These are phyloP conservation scores for Oryzias woworae DNA, from an alignment of 2,113 vertebrate genomes.

Conservation along the genomic window DNA sequence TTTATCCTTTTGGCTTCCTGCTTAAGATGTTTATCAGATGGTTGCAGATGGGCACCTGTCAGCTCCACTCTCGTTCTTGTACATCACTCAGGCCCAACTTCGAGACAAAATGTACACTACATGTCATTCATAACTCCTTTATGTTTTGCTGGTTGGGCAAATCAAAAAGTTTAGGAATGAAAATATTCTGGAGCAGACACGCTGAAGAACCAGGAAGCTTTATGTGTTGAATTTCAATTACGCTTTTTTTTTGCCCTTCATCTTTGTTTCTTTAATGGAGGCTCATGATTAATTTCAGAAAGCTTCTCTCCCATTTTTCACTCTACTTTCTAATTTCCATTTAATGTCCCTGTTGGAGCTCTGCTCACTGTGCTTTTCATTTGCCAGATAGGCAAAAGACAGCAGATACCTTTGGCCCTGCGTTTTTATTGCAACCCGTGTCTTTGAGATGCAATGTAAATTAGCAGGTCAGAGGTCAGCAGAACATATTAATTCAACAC, in stretches of 20 bases:
- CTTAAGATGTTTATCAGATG: conserved; percentile 38
- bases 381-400: conserved; percentile 53
- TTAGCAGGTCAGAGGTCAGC: conserved; percentile 67
- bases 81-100: conserved; percentile 34
- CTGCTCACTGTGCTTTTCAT: conserved; percentile 51
- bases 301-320: conserved; percentile 60
- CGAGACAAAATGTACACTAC: conserved; percentile 14
- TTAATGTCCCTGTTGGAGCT: conserved; percentile 66
- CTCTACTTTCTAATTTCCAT: conserved; percentile 64
- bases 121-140: conserved; percentile 23
- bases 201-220: conserved; percentile 45
- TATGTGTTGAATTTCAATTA: conserved; percentile 66
- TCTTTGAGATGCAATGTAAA: conserved; percentile 70
- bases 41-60: conserved; percentile 46
- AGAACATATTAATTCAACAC: conserved; percentile 64
- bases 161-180: conserved; percentile 46
- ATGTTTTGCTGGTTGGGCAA: conserved; percentile 21
- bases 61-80: conserved; percentile 34
- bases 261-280: conserved; percentile 69
- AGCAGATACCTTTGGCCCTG: conserved; percentile 27
- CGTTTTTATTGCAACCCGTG: conserved; percentile 65
- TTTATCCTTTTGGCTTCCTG: conserved; percentile 36
- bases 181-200: conserved; percentile 42
- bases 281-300: conserved; percentile 65
- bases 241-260: conserved; percentile 36